These are phyloP conservation scores for Trachymyrmex cornetzi DNA, from an alignment of 1,140 invertebrate genomes.

Conservation along the genomic window DNA sequence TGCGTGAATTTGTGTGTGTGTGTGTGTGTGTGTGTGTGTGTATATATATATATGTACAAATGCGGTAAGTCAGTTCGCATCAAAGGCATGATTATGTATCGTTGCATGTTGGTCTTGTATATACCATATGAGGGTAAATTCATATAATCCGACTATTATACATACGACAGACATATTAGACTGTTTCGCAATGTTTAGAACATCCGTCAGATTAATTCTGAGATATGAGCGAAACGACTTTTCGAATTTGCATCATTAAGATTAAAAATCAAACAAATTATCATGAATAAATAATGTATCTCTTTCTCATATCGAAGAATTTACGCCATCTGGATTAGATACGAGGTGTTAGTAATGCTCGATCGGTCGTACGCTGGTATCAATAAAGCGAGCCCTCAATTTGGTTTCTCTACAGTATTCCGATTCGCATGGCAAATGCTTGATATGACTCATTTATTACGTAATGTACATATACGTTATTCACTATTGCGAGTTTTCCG, in stretches of 20 bases:
- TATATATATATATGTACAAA: neutral
- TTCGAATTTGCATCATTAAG: neutral
- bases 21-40: neutral
- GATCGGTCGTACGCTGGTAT: neutral
- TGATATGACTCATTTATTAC: neutral
- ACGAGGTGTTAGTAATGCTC: neutral
- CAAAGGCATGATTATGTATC: constrained; percentile 29
- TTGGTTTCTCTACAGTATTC: neutral
- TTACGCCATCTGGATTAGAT: neutral
- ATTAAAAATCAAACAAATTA: neutral
- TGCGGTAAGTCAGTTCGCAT: neutral
- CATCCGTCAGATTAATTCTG: neutral
- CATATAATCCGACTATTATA: neutral
- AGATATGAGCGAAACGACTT: neutral
- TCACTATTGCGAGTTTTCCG: neutral
- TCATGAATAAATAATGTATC: neutral
- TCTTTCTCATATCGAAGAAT: neutral
- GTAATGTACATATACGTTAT: neutral
- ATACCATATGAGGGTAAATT: constrained; percentile 9
- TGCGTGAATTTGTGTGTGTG: neutral
- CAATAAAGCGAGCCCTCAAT: neutral
- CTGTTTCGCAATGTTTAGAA: neutral
- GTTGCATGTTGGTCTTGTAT: neutral
- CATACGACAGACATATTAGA: neutral
- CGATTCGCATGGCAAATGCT: neutral